Conservation (phyloP, 2,113 vertebrate genomes). For the Plecotus auritus region DNA sequence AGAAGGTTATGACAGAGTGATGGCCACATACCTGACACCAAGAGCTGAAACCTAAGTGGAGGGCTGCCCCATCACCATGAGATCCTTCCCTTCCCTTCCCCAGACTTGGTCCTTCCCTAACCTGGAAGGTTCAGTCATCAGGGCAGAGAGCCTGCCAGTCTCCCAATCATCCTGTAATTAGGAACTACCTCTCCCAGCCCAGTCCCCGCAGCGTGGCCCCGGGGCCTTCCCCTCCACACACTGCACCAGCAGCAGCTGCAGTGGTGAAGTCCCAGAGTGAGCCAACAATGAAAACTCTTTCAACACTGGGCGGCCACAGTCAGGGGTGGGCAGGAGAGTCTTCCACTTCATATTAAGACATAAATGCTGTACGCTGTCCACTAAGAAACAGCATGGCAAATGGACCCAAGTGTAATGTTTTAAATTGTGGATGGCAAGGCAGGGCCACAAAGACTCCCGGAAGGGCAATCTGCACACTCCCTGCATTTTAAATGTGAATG, state of each 20-base stretch:
- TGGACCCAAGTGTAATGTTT: not conserved
- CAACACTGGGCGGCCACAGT: conserved; percentile 76
- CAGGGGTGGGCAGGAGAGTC: conserved; percentile 77
- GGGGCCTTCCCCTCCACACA: not conserved
- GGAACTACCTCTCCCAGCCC: too few relatives aligned
- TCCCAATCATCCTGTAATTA: not conserved
- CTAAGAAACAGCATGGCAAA: conserved; percentile 80
- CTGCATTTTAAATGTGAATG: conserved; percentile 90
- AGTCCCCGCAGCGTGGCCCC: not conserved
- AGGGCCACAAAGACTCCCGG: not conserved
- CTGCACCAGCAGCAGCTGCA: not conserved
- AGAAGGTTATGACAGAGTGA: not conserved
- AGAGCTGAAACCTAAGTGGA: not conserved
- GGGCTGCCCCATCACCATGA: not conserved
- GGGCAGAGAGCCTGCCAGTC: not conserved
- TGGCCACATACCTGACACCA: not conserved
- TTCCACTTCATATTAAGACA: conserved; percentile 78
- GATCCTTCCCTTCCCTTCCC: conserved; percentile 37
- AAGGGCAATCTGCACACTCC: conserved; percentile 71
- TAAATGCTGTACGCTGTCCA: conserved; percentile 83
- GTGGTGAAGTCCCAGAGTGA: not conserved
- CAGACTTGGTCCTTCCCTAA: not conserved
- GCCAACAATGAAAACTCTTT: not conserved
- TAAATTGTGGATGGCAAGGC: not conserved
- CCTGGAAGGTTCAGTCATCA: not conserved